Conservation (phyloP, 2,797 vertebrate genomes). For the Triplophysa yarkandensis region DNA sequence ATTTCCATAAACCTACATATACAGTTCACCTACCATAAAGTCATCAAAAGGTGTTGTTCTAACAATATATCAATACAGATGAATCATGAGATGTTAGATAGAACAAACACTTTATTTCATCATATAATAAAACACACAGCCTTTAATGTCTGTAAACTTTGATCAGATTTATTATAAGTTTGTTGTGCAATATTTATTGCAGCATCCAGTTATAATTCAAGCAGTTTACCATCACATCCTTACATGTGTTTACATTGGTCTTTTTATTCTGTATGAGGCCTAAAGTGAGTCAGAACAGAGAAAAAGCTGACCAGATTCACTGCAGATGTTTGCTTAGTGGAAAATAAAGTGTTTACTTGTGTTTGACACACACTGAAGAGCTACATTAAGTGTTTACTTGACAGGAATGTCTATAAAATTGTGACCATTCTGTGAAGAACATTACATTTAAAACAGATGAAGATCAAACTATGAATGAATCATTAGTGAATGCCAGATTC, state of each 20-base stretch:
- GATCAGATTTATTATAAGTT: not conserved
- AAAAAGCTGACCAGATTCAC: not conserved
- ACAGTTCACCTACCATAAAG: slow-evolving; percentile 51
- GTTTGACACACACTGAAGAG: slow-evolving; percentile 1
- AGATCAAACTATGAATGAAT: slow-evolving; percentile 43
- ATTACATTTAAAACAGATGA: not conserved
- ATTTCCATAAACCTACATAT: slow-evolving; percentile 45
- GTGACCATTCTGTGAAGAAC: not conserved
- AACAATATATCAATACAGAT: not conserved
- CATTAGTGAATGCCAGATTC: not conserved
- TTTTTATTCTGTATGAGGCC: not conserved
- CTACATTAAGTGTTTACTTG: slow-evolving; percentile 4
- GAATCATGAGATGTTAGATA: not conserved
- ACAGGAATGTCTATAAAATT: not conserved
- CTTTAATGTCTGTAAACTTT: not conserved
- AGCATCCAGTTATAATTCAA: not conserved
- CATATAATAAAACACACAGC: no score
- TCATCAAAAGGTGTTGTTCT: not conserved
- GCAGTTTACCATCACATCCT: not conserved
- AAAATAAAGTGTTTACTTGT: slow-evolving; percentile 2
- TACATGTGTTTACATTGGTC: slow-evolving; percentile 1
- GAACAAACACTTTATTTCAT: not conserved
- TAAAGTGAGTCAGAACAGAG: not conserved
- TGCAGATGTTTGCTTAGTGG: slow-evolving; percentile 5
- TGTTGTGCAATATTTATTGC: not conserved